Conservation (phyloP, 1,140 invertebrate genomes). For the Eupristina koningsbergeri region DNA sequence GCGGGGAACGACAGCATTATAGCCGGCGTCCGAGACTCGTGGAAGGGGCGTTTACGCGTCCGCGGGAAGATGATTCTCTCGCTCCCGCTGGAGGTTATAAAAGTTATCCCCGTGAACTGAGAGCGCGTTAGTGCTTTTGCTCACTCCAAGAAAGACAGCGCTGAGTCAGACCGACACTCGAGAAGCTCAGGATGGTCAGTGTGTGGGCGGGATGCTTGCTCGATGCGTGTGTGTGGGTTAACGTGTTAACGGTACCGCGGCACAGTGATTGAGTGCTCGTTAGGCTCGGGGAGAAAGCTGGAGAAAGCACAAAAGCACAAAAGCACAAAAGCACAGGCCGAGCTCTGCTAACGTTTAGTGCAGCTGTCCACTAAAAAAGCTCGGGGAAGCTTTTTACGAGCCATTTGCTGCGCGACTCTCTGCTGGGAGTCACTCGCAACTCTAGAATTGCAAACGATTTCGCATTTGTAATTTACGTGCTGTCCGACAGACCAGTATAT, state of each 20-base stretch:
- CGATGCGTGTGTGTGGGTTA: background rate
- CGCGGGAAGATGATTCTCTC: constrained; percentile 16
- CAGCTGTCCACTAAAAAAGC: background rate
- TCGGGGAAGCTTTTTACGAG: constrained; percentile 8
- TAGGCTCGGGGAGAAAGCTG: background rate
- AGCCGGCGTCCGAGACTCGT: constrained; percentile 52
- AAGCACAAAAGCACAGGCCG: background rate
- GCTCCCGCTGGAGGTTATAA: constrained; percentile 62
- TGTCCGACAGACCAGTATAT: background rate
- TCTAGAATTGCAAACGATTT: background rate
- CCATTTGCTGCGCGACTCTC: background rate
- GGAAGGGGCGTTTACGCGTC: constrained; percentile 54
- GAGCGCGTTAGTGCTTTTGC: constrained; percentile 57
- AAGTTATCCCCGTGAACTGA: constrained; percentile 60
- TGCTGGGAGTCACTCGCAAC: background rate
- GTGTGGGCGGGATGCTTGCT: background rate
- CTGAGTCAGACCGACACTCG: background rate
- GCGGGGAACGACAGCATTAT: constrained; percentile 48
- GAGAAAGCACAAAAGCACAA: too few relatives aligned
- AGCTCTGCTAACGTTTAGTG: background rate
- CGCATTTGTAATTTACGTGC: background rate
- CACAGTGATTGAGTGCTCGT: background rate
- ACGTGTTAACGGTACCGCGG: background rate
- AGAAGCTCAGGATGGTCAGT: constrained; percentile 38
- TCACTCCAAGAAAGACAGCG: background rate